Conservation (phyloP, 1,140 invertebrate species). For the Pseudobourletiella spinata region DNA sequence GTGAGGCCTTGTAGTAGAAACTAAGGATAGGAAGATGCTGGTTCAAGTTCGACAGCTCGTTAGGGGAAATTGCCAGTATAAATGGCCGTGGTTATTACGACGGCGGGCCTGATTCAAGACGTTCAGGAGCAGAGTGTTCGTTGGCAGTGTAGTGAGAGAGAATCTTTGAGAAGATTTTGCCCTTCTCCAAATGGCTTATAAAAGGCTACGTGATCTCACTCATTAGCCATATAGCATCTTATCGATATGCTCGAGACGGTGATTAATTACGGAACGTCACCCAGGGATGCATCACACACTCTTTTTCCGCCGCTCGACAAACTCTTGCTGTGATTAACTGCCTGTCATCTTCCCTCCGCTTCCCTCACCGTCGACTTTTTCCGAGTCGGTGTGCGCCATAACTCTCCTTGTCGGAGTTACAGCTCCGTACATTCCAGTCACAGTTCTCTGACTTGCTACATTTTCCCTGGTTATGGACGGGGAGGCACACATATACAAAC, state of each 20-base stretch:
- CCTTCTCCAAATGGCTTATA: not conserved
- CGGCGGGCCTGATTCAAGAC: too few species aligned
- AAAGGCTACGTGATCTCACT: not conserved
- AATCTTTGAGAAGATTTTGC: too few species aligned
- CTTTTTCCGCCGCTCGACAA: not conserved
- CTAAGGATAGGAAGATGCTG: not conserved
- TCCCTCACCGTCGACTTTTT: not conserved
- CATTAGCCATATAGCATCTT: not conserved
- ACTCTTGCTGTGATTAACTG: slow-evolving; percentile 17
- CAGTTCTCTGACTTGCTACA: too few species aligned
- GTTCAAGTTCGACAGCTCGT: not conserved
- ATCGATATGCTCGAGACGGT: not conserved
- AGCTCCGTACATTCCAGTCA: too few species aligned
- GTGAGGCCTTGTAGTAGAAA: not conserved
- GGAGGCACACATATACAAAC: too few species aligned
- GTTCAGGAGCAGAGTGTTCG: too few species aligned
- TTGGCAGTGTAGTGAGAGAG: too few species aligned
- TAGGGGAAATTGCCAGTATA: not conserved
- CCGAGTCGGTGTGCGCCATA: too few species aligned
- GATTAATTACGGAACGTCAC: slow-evolving; percentile 24
- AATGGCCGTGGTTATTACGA: not conserved
- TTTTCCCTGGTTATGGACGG: too few species aligned
- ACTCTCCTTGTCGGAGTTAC: too few species aligned
- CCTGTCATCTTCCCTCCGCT: slow-evolving; percentile 20
- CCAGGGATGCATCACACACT: slow-evolving; percentile 10